Evolutionary conservation across 2,888 invertebrate species (phyloP).

Genomic region (Vesta saturnalis): DNA sequence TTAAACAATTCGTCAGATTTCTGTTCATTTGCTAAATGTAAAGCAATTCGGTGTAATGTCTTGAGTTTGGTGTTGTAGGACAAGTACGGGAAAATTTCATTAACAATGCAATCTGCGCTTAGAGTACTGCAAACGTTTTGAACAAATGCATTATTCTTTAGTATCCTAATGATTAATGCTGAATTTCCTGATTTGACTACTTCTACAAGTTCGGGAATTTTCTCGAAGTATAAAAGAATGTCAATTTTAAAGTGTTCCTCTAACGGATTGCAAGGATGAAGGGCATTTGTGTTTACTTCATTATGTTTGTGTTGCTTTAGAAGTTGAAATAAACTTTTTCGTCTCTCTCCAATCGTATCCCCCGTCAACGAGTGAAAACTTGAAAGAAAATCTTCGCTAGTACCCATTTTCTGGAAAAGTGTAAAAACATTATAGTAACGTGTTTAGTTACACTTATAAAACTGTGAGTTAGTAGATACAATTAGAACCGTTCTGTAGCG

Average conservation of each 20-base stretch:
- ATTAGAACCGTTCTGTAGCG: too few species aligned
- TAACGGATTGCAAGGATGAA: conserved; percentile 23
- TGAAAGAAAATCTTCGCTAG: neutral
- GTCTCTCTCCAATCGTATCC: conserved; percentile 6
- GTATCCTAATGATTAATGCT: conserved; percentile 27
- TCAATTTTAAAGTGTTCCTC: conserved; percentile 38
- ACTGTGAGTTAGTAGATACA: too few species aligned
- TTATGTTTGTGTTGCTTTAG: neutral
- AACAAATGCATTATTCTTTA: conserved; percentile 28
- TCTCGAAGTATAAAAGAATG: conserved; percentile 23
- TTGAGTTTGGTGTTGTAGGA: conserved; percentile 32
- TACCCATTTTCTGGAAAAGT: neutral
- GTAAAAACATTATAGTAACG: too few species aligned
- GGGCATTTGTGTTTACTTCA: conserved; percentile 13
- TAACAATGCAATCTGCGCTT: conserved; percentile 20
- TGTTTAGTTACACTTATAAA: too few species aligned
- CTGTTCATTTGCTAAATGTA: conserved; percentile 14
- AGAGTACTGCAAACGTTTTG: conserved; percentile 23
- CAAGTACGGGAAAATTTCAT: conserved; percentile 25
- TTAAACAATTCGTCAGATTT: conserved; percentile 30
- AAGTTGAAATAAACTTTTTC: conserved; percentile 26
- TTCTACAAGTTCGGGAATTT: conserved; percentile 18
- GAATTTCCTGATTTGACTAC: conserved; percentile 29
- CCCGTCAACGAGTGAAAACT: neutral
- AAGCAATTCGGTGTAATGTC: conserved; percentile 23